Percentiles rank a stretch among this genome's conserved stretches.
Conservation (phyloP, 2,113 vertebrate genomes). For the Thalassoma bifasciatum region DNA sequence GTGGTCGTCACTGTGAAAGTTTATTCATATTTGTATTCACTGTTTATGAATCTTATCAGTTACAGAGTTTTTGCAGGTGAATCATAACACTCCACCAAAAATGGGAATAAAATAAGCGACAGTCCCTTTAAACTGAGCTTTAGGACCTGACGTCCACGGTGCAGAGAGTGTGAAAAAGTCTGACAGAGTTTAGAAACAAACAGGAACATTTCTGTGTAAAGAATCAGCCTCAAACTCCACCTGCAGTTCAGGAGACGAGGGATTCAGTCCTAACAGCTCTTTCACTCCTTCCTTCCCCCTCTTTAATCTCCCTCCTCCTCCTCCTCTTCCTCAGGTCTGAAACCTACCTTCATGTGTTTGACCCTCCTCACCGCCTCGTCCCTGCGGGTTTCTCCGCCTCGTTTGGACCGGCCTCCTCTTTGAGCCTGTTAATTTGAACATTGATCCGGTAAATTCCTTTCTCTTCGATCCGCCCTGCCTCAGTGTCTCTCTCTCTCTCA, state of each 20-base stretch:
- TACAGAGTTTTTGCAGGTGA: no score
- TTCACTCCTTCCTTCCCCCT: background rate
- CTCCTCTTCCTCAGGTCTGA: background rate
- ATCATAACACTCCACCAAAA: no score
- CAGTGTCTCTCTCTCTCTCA: background rate
- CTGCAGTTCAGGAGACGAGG: background rate
- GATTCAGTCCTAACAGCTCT: background rate
- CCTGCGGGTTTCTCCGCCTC: background rate
- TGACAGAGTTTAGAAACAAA: slow-evolving; percentile 64
- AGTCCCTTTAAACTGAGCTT: slow-evolving; percentile 52
- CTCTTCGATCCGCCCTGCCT: background rate
- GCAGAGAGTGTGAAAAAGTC: slow-evolving; percentile 60
- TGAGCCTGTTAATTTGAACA: background rate
- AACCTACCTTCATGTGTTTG: background rate
- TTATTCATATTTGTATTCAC: no score
- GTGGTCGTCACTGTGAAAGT: no score
- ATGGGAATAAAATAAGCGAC: no score
- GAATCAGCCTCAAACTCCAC: background rate
- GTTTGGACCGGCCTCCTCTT: background rate
- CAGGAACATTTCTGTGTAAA: slow-evolving; percentile 33
- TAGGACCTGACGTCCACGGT: slow-evolving; percentile 53
- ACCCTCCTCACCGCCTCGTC: background rate
- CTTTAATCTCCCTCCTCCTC: no score
- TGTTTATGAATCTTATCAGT: no score
- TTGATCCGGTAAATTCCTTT: background rate